Percentiles rank a stretch among this genome's conserved stretches.
These are phyloP conservation scores for Drosophila meridiana DNA, from an alignment of 2,888 invertebrate genomes.

Conservation along the genomic window DNA sequence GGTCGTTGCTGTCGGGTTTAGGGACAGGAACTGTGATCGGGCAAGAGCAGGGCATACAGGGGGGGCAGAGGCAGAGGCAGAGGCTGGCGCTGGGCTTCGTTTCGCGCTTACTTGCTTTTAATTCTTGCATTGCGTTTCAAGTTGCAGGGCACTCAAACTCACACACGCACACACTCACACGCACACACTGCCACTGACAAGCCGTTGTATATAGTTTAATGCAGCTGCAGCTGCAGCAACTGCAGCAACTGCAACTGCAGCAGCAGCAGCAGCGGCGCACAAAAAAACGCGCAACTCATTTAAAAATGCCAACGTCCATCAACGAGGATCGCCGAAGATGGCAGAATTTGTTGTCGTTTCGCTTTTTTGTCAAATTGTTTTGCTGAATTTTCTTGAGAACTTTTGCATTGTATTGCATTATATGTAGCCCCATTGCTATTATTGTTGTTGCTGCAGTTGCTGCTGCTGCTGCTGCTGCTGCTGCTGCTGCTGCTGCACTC, in stretches of 20 bases:
- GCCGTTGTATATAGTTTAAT: constrained; percentile 71
- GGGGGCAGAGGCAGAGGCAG: background rate
- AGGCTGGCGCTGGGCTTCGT: constrained; percentile 47
- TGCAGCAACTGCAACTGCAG: constrained; percentile 29
- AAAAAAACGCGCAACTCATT: constrained; percentile 80
- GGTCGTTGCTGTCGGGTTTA: constrained; percentile 42
- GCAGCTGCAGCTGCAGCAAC: constrained; percentile 74
- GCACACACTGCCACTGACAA: constrained; percentile 41
- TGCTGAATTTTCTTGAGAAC: constrained; percentile 82
- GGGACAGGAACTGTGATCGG: constrained; percentile 41
- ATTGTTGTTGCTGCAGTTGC: constrained; percentile 30
- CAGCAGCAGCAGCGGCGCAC: constrained; percentile 31
- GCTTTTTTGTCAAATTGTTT: constrained; percentile 82
- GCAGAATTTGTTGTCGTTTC: constrained; percentile 82
- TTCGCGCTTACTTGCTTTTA: constrained; percentile 79
- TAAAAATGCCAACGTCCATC: constrained; percentile 82
- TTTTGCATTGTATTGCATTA: constrained; percentile 80
- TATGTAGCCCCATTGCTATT: constrained; percentile 49
- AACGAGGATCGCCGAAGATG: constrained; percentile 82
- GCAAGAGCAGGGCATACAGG: background rate
- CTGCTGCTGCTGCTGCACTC: constrained; percentile 8
- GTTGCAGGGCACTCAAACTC: constrained; percentile 76
- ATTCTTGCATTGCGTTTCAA: constrained; percentile 80
- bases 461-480: constrained; percentile 15
- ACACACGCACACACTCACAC: constrained; percentile 31